Base-by-base conservation (phyloP, 2,113 vertebrate species). In the Hypanus sabinus region DNA sequence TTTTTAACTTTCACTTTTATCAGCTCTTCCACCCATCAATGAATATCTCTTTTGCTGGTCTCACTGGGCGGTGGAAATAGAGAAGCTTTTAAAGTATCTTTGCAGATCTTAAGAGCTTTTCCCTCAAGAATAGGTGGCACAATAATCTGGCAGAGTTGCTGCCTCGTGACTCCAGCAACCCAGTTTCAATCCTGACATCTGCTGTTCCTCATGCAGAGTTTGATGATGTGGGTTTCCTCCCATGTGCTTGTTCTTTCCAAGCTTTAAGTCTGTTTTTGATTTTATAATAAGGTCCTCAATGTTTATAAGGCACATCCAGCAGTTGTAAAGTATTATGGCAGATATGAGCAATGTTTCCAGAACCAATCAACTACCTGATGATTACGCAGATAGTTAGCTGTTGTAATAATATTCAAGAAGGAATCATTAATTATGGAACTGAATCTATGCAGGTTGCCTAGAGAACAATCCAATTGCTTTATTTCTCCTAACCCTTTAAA, bases 331-430 rank as follows among this genome's bases (percentile, higher is more conserved):
- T 93, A n/a, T 60, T 70, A 20, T 11, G 38, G 38, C 73, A 90
- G 60, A 12, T 93, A 36, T 93, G 36, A 73, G 36, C 36, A 73
- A 73, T 11, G 12, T 9, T 93, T 93, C 71, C 91, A 93, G 27
- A 46, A 71, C 3, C 73, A 24, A 36, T 75, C 68, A 93, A 38
- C 91, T 93, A 36, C 22, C 70, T 3, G 16, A 55, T 33, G 60
- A n/a, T 90, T 65, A 60, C 60, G 27, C 60, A 65, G 60, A 30
- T 5, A 33, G 30, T 68, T 20, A 14, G 85, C 60, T 90, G 85
- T 73, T 93, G 68, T 93, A 75, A 93, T 93, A 36, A 11, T 93
- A 38, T 20, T 93, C 70, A 93, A 46, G 68, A 20, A 16, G 70
- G 68, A 33, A 27, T 65, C 1, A 46, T 18, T 46, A 30, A 73